Percentiles rank a stretch among this genome's conserved stretches.
Evolutionary conservation across 2,797 vertebrate species (phyloP).

Genomic region (Pelochelys cantorii): DNA sequence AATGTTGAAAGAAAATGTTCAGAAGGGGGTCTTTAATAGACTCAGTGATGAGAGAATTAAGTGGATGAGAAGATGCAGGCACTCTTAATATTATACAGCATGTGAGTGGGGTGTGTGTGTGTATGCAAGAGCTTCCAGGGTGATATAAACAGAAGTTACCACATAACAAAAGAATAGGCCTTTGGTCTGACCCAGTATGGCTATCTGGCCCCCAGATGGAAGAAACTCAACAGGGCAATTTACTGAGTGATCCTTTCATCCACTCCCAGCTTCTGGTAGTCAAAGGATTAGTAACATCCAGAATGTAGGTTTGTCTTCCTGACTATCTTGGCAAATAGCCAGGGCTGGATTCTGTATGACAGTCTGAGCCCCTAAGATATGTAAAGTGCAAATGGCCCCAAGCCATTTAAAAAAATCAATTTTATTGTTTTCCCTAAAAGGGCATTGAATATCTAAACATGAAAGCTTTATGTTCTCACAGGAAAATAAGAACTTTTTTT

Average conservation of each 20-base stretch:
- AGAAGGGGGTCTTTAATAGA: not conserved
- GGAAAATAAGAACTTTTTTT: too few relatives aligned
- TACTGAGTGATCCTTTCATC: not conserved
- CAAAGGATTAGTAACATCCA: not conserved
- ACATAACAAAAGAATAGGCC: not conserved
- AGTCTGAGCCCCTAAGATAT: too few relatives aligned
- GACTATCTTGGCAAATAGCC: not conserved
- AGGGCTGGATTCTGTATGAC: too few relatives aligned
- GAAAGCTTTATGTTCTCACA: too few relatives aligned
- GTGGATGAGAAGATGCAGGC: not conserved
- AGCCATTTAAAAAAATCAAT: too few relatives aligned
- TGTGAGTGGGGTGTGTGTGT: not conserved
- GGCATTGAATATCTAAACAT: too few relatives aligned
- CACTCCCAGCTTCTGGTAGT: not conserved
- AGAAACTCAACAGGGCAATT: not conserved
- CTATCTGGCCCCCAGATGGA: not conserved
- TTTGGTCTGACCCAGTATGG: too few relatives aligned
- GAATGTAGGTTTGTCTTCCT: not conserved
- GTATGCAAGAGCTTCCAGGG: not conserved
- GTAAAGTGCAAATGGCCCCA: too few relatives aligned
- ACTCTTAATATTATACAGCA: too few relatives aligned
- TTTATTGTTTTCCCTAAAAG: too few relatives aligned
- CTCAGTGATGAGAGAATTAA: not conserved
- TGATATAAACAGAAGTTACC: not conserved
- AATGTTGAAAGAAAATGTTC: not conserved